Conservation (phyloP, 2,888 invertebrate genomes). For the Caenorhabditis zanzibari region DNA sequence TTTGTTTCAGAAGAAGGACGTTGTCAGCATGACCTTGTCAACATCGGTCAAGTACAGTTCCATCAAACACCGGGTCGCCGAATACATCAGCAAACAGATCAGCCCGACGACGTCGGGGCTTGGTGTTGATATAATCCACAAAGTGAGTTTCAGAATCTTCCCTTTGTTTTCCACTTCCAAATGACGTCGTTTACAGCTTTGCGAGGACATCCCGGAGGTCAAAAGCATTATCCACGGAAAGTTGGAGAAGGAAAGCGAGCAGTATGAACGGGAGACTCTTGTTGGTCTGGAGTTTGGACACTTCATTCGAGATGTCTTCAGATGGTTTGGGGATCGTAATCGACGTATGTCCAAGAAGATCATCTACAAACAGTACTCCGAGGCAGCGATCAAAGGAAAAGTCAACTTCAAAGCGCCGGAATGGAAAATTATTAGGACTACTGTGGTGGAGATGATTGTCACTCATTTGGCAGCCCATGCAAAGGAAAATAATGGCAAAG, state of each 20-base stretch:
- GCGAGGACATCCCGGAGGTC: constrained; percentile 68
- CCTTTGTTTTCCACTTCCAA: neutral
- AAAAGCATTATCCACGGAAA: constrained; percentile 49
- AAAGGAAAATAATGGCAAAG: constrained; percentile 49
- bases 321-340: constrained; percentile 66
- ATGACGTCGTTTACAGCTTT: constrained; percentile 68
- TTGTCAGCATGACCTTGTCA: constrained; percentile 69
- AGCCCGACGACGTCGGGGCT: constrained; percentile 26
- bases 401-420: constrained; percentile 76
- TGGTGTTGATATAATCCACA: constrained; percentile 60
- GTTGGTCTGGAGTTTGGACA: constrained; percentile 66
- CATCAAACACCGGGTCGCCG: constrained; percentile 54
- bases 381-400: constrained; percentile 70
- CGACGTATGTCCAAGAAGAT: constrained; percentile 22
- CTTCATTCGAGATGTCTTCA: constrained; percentile 68
- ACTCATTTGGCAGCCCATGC: constrained; percentile 59
- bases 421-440: constrained; percentile 78
- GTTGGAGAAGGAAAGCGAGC: constrained; percentile 51
- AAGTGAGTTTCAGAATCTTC: constrained; percentile 20
- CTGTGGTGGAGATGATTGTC: constrained; percentile 68
- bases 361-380: constrained; percentile 57
- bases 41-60: constrained; percentile 66
- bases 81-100: constrained; percentile 57
- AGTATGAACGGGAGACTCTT: constrained; percentile 37
- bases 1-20: constrained; percentile 60